These are phyloP conservation scores for Pharmacophagus antenor DNA, from an alignment of 2,888 invertebrate genomes.

Conservation along the genomic window DNA sequence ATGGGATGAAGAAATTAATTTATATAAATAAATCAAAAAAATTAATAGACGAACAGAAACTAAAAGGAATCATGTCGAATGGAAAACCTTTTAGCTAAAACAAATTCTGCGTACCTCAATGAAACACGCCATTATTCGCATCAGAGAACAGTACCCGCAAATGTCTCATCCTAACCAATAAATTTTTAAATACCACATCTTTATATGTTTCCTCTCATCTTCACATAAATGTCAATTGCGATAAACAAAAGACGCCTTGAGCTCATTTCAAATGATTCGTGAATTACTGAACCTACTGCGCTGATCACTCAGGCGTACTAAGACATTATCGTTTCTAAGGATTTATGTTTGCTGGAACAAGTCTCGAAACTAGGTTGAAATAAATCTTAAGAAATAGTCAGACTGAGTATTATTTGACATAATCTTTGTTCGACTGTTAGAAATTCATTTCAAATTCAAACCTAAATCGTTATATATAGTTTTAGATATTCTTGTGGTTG, in stretches of 20 bases:
- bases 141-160: neutral
- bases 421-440: neutral
- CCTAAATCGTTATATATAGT: too few species aligned
- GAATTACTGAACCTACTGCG: neutral
- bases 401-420: neutral
- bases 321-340: constrained; percentile 22
- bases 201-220: neutral
- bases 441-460: neutral
- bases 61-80: too few species aligned
- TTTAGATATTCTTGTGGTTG: neutral
- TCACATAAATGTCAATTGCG: constrained; percentile 2
- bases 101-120: too few species aligned
- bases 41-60: too few species aligned
- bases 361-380: constrained; percentile 16
- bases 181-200: neutral
- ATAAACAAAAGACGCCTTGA: neutral
- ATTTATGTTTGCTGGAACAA: constrained; percentile 19
- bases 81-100: too few species aligned
- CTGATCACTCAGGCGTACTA: constrained; percentile 1
- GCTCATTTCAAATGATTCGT: constrained; percentile 5
- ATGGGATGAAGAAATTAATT: too few species aligned
- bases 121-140: neutral
- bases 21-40: too few species aligned
- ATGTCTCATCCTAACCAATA: neutral
- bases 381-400: constrained; percentile 10